Conservation (phyloP, 2,113 vertebrate genomes). For the Gila orcuttii region DNA sequence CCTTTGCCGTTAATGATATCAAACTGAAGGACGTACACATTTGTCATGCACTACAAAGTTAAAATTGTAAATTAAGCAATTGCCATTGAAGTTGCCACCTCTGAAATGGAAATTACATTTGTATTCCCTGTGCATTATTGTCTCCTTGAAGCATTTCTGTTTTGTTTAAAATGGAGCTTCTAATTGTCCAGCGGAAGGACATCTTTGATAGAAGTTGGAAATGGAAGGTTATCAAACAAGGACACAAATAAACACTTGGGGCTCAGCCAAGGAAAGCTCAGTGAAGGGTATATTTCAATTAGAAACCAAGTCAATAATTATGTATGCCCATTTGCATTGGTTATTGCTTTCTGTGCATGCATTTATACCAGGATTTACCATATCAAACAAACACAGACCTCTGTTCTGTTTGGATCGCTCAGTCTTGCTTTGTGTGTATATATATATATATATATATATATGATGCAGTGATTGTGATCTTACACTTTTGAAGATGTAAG, state of each 20-base stretch:
- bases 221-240: conserved; percentile 23
- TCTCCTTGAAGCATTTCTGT: conserved; percentile 7
- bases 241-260: conserved; percentile 32
- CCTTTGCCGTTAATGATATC: neutral
- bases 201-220: conserved; percentile 19
- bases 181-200: conserved; percentile 26
- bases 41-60: conserved; percentile 25
- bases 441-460: neutral
- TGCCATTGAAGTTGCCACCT: conserved; percentile 9
- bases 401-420: neutral
- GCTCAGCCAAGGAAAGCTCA: neutral
- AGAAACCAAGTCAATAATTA: neutral
- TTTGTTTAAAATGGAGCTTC: conserved; percentile 10
- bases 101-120: conserved; percentile 23
- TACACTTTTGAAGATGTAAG: neutral
- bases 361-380: neutral
- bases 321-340: neutral
- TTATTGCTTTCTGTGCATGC: neutral
- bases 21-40: conserved; percentile 1
- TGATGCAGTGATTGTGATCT: neutral
- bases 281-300: neutral
- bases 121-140: neutral
- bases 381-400: neutral
- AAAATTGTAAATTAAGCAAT: conserved; percentile 14
- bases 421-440: neutral